These are phyloP conservation scores for Myripristis murdjan DNA, from an alignment of 2,797 vertebrate species.

Conservation along the genomic window DNA sequence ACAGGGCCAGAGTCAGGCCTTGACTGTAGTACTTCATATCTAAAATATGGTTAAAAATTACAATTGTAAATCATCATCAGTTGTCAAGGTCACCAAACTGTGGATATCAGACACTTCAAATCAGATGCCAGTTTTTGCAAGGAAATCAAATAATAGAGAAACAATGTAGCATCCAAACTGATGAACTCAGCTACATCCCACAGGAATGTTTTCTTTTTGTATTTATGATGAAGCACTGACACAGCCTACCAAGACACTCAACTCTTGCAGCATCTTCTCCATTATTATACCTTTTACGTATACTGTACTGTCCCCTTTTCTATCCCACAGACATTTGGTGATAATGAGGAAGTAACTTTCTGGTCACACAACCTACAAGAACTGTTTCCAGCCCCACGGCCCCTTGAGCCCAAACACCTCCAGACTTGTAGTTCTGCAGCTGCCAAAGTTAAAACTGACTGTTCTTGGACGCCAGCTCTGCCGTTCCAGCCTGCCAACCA, in stretches of 20 bases:
- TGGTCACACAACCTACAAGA: slow-evolving; percentile 44
- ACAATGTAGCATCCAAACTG: neutral
- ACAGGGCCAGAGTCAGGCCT: neutral
- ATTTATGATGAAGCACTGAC: no score
- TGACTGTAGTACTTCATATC: no score
- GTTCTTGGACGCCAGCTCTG: slow-evolving; percentile 26
- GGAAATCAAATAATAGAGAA: neutral
- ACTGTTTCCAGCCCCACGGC: slow-evolving; percentile 37
- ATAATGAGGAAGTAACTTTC: slow-evolving; percentile 79
- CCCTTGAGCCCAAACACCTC: slow-evolving; percentile 24
- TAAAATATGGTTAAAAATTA: no score
- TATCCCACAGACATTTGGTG: slow-evolving; percentile 71
- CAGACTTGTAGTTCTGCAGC: slow-evolving; percentile 12
- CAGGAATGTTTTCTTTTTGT: neutral
- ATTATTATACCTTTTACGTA: slow-evolving; percentile 2
- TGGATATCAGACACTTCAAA: neutral
- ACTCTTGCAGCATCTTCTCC: neutral
- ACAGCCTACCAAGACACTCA: no score
- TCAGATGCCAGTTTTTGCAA: no score
- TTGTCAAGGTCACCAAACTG: neutral
- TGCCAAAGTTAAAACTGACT: slow-evolving; percentile 27
- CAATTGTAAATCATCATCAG: neutral
- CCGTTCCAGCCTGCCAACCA: slow-evolving; percentile 32
- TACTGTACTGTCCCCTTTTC: slow-evolving; percentile 18
- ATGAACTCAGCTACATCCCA: neutral